Evolutionary conservation across 2,888 invertebrate genomes (phyloP).

Genomic region (Nephrotoma flavescens): DNA sequence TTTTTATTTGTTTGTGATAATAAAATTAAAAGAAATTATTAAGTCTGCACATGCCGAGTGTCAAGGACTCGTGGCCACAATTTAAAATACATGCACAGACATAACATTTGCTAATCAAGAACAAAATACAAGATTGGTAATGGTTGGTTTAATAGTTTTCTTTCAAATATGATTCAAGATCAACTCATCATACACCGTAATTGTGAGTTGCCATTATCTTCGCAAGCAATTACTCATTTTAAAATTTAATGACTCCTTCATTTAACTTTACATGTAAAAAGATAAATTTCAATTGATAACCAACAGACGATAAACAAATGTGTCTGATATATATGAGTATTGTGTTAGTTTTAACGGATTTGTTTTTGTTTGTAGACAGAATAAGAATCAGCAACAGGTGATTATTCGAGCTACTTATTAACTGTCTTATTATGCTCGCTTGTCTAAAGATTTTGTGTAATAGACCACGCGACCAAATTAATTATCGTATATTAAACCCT

Average conservation of each 20-base stretch:
- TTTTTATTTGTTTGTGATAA: not conserved
- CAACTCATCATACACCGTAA: too few species aligned
- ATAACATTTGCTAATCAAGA: not conserved
- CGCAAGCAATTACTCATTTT: too few species aligned
- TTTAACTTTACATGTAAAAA: not conserved
- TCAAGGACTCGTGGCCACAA: not conserved
- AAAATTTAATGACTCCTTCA: too few species aligned
- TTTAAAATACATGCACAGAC: not conserved
- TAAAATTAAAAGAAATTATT: not conserved
- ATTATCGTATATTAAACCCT: not conserved
- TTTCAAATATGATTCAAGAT: too few species aligned
- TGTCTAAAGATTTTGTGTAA: not conserved
- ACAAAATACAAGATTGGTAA: not conserved
- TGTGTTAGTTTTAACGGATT: not conserved
- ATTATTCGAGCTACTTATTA: not conserved
- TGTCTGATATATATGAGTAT: not conserved
- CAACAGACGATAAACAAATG: not conserved
- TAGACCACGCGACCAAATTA: not conserved
- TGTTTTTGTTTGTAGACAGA: not conserved
- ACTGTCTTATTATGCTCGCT: not conserved
- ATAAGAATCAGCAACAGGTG: not conserved
- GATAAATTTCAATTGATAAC: not conserved
- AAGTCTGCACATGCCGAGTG: not conserved
- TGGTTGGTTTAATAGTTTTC: too few species aligned
- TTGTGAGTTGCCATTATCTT: too few species aligned